Evolutionary conservation across 1,140 invertebrate species (phyloP), one percentile per base, ranked within the genome.

Genomic region (Heterodera schachtii): DNA sequence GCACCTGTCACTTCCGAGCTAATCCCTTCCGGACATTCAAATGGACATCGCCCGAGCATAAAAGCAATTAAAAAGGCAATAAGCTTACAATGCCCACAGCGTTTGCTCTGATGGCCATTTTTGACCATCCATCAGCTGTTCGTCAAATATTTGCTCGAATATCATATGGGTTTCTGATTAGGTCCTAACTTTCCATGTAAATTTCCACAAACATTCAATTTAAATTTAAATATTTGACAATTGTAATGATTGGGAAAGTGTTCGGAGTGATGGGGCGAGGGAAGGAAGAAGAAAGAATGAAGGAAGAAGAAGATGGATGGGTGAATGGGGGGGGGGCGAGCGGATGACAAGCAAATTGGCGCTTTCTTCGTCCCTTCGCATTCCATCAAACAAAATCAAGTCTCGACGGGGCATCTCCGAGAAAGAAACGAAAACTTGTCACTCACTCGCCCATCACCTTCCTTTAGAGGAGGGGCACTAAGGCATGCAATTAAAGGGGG

Each of bases 1-100:
- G 69, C 69, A 71, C 69, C 69, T 71, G 69, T 71, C 69, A 71
- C 69, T 71, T 71, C 69, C 69, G 19, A 11, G 31, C 31, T 71
- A 31, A 71, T 71, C 69, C 69, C 44, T 71, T 60, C 57, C 57
- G 57, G 57, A 71, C 69, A 71, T 71, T 71, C 44, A 41, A 46
- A 71, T 16, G 9, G 57, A 19, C 57, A 71, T 71, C 69, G 8
- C n/a, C 21, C 31, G 16, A 19, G 13, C 11, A n/a, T 31, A 71
- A 31, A 71, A 31, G 69, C 69, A 71, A 71, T 71, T 71, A 71
- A 46, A 41, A 71, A 9, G 9, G n/a, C 69, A 41, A 41, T 43
- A 43, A 71, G 21, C 31, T 41, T 71, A 11, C 3, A 71, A 71
- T 4, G 2, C 5, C 49, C 5, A 19, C n/a, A 70, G 8, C 8